These are phyloP conservation scores for Timema cristinae DNA, from an alignment of 2,888 invertebrate species.

Conservation along the genomic window DNA sequence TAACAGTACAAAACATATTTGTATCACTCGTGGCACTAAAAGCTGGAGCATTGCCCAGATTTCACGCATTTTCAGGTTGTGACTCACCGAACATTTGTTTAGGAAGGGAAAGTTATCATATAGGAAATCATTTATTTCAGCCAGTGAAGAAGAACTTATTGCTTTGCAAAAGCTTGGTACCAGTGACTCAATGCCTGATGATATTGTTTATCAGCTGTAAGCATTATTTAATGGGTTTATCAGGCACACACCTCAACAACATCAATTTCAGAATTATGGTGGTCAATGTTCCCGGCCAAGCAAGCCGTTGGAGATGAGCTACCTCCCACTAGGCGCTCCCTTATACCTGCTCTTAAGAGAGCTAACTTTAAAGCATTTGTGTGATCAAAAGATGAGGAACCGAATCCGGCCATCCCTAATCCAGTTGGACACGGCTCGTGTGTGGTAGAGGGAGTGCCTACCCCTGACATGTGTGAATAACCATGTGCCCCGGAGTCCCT, in stretches of 20 bases:
- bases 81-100: background rate
- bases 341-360: background rate
- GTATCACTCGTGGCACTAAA: no score
- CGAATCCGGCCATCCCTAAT: background rate
- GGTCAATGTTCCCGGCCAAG: background rate
- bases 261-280: background rate
- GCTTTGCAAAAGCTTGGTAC: background rate
- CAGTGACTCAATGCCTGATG: background rate
- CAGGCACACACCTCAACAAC: background rate
- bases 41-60: no score
- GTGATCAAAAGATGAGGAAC: background rate
- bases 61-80: background rate
- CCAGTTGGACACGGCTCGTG: background rate
- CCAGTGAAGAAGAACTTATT: background rate
- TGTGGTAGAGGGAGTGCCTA: background rate
- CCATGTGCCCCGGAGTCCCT: background rate
- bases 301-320: background rate
- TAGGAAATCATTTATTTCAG: background rate
- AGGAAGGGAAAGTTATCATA: background rate
- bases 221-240: constrained; percentile 1
- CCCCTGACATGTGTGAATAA: background rate
- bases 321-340: background rate
- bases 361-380: background rate
- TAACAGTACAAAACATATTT: background rate
- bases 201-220: background rate